Evolutionary conservation across 2,888 invertebrate genomes (phyloP), one percentile per base, ranked within the genome.

Genomic region (Eristalis intricaria): DNA sequence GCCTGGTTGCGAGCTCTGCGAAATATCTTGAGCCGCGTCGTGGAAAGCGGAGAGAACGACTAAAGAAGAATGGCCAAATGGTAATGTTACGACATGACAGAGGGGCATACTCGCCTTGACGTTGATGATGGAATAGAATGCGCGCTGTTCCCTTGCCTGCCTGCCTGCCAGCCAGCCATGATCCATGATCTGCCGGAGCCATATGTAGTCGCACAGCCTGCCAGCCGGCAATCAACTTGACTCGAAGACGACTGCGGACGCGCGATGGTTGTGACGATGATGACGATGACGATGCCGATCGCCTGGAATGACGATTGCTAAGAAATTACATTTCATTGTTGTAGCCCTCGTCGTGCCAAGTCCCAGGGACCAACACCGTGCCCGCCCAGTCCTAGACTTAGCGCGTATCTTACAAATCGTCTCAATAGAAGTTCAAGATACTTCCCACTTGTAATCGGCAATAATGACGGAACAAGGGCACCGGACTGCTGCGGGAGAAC

Each of bases 121-220:
- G 78, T 66, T 60, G 75, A 86, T 82, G 86, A 86, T 86, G 82
- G 86, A 86, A 82, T 78, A 82, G 82, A 86, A 86, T 82, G 78
- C 50, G 50, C 50, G 50, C 32, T 82, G 69, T 78, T 82, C 76
- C 43, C 26, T 64, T 69, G 23, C 64, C 29, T 74, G 63, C 70
- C 58, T 76, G 73, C 61, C 78, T 69, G 23, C 64, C 29, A 69
- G 63, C 70, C 58, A 80, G 73, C 61, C 78, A 78, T 86, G 86
- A 82, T 82, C 82, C 85, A 77, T 82, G 85, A 74, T 82, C 77
- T 73, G 58, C 19, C 63, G 26, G 26, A 15, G 60, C 58, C 61
- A 70, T 58, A 50, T 50, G 50, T 50, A 50, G 50, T 8, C 58
- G 61, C 38, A 66, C 77, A 69, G 77, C 81, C 81, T 2, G 26